Conservation (phyloP, 2,113 vertebrate species). For the Corapipo altera region DNA sequence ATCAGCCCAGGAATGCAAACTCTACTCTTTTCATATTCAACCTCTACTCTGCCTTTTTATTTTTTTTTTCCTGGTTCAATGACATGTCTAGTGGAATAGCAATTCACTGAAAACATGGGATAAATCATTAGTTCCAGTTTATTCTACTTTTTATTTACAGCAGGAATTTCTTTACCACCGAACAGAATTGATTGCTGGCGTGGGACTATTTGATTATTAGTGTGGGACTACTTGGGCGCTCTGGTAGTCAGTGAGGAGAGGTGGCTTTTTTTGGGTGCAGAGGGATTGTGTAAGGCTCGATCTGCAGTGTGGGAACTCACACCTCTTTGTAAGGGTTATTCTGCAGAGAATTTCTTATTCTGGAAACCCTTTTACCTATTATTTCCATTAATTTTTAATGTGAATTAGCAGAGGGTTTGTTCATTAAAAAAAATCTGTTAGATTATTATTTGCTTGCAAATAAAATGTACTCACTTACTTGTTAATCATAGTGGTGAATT, state of each 20-base stretch:
- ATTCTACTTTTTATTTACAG: constrained; percentile 48
- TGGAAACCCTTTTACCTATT: neutral
- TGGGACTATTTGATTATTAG: constrained; percentile 6
- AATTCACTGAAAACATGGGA: neutral
- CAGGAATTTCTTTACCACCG: neutral
- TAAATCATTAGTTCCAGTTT: constrained; percentile 38
- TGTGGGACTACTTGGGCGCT: neutral
- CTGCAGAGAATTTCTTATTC: neutral
- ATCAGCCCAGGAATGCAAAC: constrained; percentile 25
- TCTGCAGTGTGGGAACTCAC: fast-evolving
- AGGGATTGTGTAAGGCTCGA: neutral
- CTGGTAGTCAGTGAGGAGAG: neutral
- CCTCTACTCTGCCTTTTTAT: neutral
- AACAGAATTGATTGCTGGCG: neutral
- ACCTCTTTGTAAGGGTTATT: neutral
- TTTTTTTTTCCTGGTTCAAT: neutral
- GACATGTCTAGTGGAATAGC: neutral
- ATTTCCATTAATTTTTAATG: neutral
- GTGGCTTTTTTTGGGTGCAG: neutral
- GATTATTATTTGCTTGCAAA: neutral
- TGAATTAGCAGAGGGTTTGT: neutral
- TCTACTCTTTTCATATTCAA: constrained; percentile 17
- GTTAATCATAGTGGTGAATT: neutral
- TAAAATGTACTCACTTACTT: neutral
- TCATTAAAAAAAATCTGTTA: neutral